These are phyloP conservation scores for Nephrotoma appendiculata DNA, from an alignment of 2,888 invertebrate species.

Conservation along the genomic window DNA sequence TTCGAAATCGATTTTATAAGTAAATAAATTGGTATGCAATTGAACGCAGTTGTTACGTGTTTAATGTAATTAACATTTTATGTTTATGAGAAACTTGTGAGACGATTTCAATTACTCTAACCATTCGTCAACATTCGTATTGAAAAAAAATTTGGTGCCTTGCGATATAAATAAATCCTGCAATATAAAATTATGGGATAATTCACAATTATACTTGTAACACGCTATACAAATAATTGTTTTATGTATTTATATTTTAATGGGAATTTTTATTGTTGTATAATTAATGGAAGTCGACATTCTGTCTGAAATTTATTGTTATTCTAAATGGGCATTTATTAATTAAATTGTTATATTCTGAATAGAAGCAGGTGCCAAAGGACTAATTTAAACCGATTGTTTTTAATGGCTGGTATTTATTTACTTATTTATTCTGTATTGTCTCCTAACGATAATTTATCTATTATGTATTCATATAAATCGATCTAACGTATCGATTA, in stretches of 20 bases:
- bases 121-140: background rate
- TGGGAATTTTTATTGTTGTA: background rate
- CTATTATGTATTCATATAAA: too few species aligned
- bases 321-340: background rate
- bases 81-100: background rate
- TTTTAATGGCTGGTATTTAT: too few species aligned
- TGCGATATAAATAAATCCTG: too few species aligned
- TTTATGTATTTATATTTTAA: background rate
- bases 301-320: background rate
- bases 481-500: too few species aligned
- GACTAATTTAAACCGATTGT: too few species aligned
- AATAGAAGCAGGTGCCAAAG: too few species aligned
- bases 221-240: background rate
- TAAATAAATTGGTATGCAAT: background rate
- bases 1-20: background rate
- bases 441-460: too few species aligned
- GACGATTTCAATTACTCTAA: background rate
- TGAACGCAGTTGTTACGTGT: background rate
- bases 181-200: too few species aligned
- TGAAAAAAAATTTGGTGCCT: too few species aligned
- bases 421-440: too few species aligned
- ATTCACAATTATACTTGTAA: background rate
- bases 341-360: too few species aligned
- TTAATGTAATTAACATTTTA: background rate
- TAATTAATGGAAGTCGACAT: background rate